Evolutionary conservation across 2,113 vertebrate genomes (phyloP), one percentile per base, ranked within the genome.

Genomic region (Sander vitreus): DNA sequence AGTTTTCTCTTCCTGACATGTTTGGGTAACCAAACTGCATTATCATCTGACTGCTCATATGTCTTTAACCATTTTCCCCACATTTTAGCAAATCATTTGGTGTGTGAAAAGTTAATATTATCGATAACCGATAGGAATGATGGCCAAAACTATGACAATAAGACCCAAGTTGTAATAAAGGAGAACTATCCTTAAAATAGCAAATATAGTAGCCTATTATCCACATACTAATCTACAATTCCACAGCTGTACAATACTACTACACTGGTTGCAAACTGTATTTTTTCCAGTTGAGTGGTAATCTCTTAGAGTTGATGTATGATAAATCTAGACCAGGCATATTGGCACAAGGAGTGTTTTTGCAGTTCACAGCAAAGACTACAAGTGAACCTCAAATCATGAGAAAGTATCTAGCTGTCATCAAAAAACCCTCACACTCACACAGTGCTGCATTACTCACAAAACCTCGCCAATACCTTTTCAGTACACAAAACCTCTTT

Each of bases 401-500:
- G 8, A 58, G 16, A 81, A 9, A 13, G 57, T 57, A 79, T 77
- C 83, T 65, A 16, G 9, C 76, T 39, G 51, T 62, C 18, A 50
- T 64, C 33, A 59, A 54, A 68, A 36, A 68, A 8, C 0, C 8
- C 45, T 76, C 57, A 48, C 48, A 60, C 53, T 83, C 58, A 50
- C 75, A 62, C 66, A 70, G 69, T 33, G 9, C 81, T 47, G 6
- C 39, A 45, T 63, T 78, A 83, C 73, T 80, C 70, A 87, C 79
- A 80, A 69, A 78, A 81, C 71, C 86, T 77, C 12, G 7, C 74
- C 21, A 36, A 36, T 60, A 78, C 81, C 73, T 88, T 87, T 76
- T 92, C 73, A 69, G 76, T 78, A 83, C 88, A 91, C 86, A 93
- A 88, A 94, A 85, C 88, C 86, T 65, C 82, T 86, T 90, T 88